These are phyloP conservation scores for Trematomus bernacchii DNA, from an alignment of 2,797 vertebrate species.

Conservation along the genomic window DNA sequence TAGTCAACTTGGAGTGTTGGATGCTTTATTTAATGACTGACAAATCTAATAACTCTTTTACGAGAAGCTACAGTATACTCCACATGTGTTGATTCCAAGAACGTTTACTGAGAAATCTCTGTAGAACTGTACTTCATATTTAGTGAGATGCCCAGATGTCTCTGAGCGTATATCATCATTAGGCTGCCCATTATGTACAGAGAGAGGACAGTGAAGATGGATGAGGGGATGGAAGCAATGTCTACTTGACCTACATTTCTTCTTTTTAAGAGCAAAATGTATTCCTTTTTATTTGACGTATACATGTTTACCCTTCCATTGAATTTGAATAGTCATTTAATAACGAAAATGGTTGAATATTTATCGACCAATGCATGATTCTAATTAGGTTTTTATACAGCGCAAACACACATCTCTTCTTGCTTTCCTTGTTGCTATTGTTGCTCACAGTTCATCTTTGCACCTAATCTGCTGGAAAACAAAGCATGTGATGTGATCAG, in stretches of 20 bases:
- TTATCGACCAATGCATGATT: no score
- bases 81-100: conserved; percentile 38
- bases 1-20: conserved; percentile 42
- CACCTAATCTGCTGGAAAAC: conserved; percentile 18
- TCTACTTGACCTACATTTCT: conserved; percentile 24
- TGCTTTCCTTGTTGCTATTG: conserved; percentile 3
- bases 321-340: no score
- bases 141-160: conserved; percentile 38
- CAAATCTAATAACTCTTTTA: conserved; percentile 47
- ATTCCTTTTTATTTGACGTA: no score
- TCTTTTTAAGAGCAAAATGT: conserved; percentile 1
- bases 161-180: conserved; percentile 33
- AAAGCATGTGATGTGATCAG: conserved; percentile 26
- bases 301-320: no score
- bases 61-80: conserved; percentile 43
- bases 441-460: conserved; percentile 21
- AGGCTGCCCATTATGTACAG: conserved; percentile 29
- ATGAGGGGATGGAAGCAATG: conserved; percentile 8
- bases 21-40: conserved; percentile 60
- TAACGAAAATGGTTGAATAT: no score
- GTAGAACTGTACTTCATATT: conserved; percentile 36
- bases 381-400: conserved; percentile 19
- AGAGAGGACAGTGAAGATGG: conserved; percentile 16
- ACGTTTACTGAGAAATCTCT: conserved; percentile 46
- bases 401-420: conserved; percentile 9